Evolutionary conservation across 2,888 invertebrate species (phyloP), one percentile per base, ranked within the genome.

Genomic region (Heliothis peltigera): DNA sequence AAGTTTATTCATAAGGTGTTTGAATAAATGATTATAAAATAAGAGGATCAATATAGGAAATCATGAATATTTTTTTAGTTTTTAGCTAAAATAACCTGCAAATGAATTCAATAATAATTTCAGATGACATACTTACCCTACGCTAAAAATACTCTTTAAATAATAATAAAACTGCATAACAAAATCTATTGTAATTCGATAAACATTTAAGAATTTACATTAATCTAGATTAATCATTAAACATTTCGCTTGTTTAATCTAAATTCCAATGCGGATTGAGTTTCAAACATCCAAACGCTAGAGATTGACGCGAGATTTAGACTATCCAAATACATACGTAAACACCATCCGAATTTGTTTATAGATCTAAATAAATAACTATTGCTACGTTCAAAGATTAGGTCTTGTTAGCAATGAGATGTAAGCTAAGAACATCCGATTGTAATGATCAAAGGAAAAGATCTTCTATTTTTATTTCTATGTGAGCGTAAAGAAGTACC

Each of bases 271-370:
- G 61, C 61, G 17, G 47, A 60, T 64, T 53, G 32, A 49, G 6
- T 70, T 70, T 63, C 57, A 70, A 63, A 67, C 58, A 65, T 51
- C 46, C 3, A 17, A 59, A 58, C 35, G 52, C 56, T 25, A 39
- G 46, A 65, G 58, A 51, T 72, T 69, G 64, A 70, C 35, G 59
- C 18, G 54, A 65, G 54, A 72, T 72, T 68, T 64, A 72, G 51
- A 48, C 46, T 58, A 61, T 49, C 47, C 47, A 21, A 39, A 25
- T 25, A 48, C 43, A 55, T 17, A 17, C 8, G 52, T 70, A 76
- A 78, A 77, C 69, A 69, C 56, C 46, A 62, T 21, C 42, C 44
- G 12, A 59, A 57, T 52, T 53, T 59, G 51, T 63, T 56, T 61
- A 66, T 35, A 57, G 54, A 60, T 52, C 39, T 46, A 39, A 72